A percentile compares a stretch with the other conserved stretches of the same genome.
Conservation (phyloP, 1,140 invertebrate species). For the Zaprionus inermis region DNA sequence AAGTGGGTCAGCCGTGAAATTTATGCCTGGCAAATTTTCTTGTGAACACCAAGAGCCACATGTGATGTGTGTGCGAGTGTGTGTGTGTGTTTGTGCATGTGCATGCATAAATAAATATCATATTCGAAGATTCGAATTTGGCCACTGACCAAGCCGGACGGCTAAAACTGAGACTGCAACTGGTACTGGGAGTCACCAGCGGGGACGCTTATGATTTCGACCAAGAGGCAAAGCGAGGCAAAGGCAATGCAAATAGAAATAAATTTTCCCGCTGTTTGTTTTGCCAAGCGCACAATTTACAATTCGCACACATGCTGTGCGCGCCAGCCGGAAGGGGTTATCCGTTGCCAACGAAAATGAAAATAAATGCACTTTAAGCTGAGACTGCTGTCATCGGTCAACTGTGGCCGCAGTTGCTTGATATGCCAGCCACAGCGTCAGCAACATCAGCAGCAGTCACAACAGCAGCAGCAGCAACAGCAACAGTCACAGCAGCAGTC, state of each 20-base stretch:
- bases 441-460: slow-evolving; percentile 21
- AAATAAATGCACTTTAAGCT: slow-evolving; percentile 76
- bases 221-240: not conserved
- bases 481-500: slow-evolving; percentile 40
- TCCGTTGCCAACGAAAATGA: slow-evolving; percentile 69
- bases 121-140: slow-evolving; percentile 49
- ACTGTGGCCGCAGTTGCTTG: slow-evolving; percentile 71
- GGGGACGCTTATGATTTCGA: slow-evolving; percentile 51
- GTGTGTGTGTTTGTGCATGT: slow-evolving; percentile 26
- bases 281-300: slow-evolving; percentile 73
- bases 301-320: slow-evolving; percentile 79
- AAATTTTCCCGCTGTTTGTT: slow-evolving; percentile 76
- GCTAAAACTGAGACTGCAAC: not conserved
- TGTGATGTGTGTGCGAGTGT: slow-evolving; percentile 3
- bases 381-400: slow-evolving; percentile 74
- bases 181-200: not conserved
- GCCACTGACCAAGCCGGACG: slow-evolving; percentile 18
- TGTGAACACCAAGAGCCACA: slow-evolving; percentile 44
- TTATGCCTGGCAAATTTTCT: slow-evolving; percentile 59
- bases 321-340: slow-evolving; percentile 40
- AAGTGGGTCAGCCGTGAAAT: slow-evolving; percentile 65
- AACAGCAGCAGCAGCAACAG: slow-evolving; percentile 47
- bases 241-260: slow-evolving; percentile 68
- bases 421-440: slow-evolving; percentile 56
- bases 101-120: slow-evolving; percentile 74